phyloP scores from a whole-genome alignment of 2,888 invertebrate genomes.

The Cerceris rybyensis region DNA sequence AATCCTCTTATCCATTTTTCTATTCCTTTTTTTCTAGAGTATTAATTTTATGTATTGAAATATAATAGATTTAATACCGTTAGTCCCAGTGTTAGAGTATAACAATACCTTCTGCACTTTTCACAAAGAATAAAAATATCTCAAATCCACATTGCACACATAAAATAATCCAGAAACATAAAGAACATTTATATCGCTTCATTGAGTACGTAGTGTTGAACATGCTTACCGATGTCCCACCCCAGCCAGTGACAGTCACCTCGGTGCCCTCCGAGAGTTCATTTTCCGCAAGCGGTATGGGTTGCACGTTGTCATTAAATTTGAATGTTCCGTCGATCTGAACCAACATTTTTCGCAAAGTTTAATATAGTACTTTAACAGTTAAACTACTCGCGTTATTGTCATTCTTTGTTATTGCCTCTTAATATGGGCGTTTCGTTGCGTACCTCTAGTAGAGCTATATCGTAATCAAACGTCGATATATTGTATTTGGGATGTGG shows the following conservation, averaged over 20 bases:
- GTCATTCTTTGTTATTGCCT: not conserved
- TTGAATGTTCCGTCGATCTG: conserved; percentile 53
- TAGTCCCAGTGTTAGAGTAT: no score
- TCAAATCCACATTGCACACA: no score
- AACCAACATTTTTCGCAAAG: conserved; percentile 22
- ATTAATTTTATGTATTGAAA: no score
- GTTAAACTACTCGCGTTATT: not conserved
- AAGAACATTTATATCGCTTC: not conserved
- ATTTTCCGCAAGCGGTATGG: conserved; percentile 44
- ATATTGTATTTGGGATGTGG: conserved; percentile 70
- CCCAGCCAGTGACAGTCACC: conserved; percentile 78
- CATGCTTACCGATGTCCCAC: conserved; percentile 54
- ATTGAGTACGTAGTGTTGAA: not conserved
- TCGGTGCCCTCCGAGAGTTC: conserved; percentile 53
- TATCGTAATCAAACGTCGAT: conserved; percentile 72
- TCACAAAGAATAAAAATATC: no score
- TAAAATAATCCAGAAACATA: no score
- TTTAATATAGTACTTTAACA: no score
- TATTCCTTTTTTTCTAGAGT: no score
- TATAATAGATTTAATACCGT: no score
- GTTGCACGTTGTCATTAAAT: conserved; percentile 32
- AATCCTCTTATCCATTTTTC: no score
- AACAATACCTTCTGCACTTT: no score
- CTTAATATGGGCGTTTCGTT: not conserved
- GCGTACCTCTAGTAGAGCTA: conserved; percentile 65